A percentile compares a stretch with the other conserved stretches of the same genome.
Conservation (phyloP, 2,888 invertebrate species). For the Clunio marinus region DNA sequence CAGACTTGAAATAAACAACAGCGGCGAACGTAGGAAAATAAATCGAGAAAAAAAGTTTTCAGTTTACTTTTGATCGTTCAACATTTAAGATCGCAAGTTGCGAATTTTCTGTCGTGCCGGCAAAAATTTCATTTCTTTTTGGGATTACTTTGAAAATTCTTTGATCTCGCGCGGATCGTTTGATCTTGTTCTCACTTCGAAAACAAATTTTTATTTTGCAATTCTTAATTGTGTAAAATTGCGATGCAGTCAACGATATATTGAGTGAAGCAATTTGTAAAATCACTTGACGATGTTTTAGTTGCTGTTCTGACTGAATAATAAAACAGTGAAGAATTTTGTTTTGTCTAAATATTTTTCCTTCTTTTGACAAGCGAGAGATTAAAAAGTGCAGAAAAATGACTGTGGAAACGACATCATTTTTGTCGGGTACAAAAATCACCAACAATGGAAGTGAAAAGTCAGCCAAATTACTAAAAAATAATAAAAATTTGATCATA, state of each 20-base stretch:
- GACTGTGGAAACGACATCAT: constrained; percentile 36
- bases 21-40: neutral
- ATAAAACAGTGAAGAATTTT: neutral
- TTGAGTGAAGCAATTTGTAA: neutral
- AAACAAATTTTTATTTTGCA: neutral
- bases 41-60: constrained; percentile 19
- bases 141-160: neutral
- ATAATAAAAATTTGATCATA: constrained; percentile 29
- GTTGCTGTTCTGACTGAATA: too few relatives aligned
- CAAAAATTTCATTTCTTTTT: neutral
- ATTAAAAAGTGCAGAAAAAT: neutral
- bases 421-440: constrained; percentile 26
- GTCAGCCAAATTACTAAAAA: constrained; percentile 32
- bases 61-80: constrained; percentile 36
- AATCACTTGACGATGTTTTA: neutral
- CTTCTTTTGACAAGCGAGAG: too few relatives aligned
- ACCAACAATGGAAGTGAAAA: constrained; percentile 19
- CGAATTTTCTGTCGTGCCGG: neutral
- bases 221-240: neutral
- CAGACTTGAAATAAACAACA: constrained; percentile 6
- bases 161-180: constrained; percentile 22
- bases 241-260: neutral
- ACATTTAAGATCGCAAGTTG: constrained; percentile 22
- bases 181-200: neutral
- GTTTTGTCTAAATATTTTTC: too few relatives aligned